Evolutionary conservation across 2,113 vertebrate genomes (phyloP).

Genomic region (Silurus meridionalis): DNA sequence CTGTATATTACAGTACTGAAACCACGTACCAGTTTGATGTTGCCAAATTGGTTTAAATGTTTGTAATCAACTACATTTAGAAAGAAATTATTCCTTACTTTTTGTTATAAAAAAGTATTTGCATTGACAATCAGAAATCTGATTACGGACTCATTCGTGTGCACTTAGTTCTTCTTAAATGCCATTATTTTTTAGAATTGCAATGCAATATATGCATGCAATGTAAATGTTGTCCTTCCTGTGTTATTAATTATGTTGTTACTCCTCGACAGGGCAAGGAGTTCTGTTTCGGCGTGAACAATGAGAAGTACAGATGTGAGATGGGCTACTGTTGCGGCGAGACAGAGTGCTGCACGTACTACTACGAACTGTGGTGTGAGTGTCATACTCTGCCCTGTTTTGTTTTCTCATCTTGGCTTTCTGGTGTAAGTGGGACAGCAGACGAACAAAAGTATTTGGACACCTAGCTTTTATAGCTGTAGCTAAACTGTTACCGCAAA

Average conservation of each 20-base stretch:
- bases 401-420: not conserved
- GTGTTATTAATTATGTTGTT: not conserved
- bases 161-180: no score
- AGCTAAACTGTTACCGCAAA: no score
- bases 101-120: not conserved
- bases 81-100: not conserved
- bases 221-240: not conserved
- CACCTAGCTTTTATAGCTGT: no score
- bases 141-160: not conserved
- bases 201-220: no score
- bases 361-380: conserved; percentile 84
- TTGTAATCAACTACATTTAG: not conserved
- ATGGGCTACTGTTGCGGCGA: conserved; percentile 84
- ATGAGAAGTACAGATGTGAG: conserved; percentile 79
- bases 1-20: not conserved
- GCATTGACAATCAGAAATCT: not conserved
- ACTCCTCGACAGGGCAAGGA: conserved; percentile 72
- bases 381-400: conserved; percentile 36
- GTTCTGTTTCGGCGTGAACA: conserved; percentile 79
- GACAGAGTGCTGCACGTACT: conserved; percentile 81
- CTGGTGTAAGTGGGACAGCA: not conserved
- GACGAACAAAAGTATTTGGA: no score
- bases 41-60: not conserved
- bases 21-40: not conserved
- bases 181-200: not conserved